Conservation (phyloP, 2,113 vertebrate genomes). For the Antidorcas marsupialis region DNA sequence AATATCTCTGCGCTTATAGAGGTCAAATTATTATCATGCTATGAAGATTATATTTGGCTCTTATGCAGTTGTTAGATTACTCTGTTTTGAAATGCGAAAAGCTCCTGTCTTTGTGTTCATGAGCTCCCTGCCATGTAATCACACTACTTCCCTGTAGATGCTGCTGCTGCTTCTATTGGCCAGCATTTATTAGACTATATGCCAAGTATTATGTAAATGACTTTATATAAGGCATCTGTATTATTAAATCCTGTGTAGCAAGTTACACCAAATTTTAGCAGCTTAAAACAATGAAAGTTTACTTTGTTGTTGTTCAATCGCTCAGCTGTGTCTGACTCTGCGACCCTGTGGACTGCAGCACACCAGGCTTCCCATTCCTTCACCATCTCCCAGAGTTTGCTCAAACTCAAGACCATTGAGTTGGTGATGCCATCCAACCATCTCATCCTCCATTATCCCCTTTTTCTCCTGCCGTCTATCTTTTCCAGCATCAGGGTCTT, state of each 20-base stretch:
- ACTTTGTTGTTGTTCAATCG: background rate
- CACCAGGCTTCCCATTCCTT: background rate
- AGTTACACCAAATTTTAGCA: background rate
- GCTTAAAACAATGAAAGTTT: background rate
- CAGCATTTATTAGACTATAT: background rate
- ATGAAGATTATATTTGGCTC: background rate
- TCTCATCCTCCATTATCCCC: background rate
- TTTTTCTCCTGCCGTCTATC: background rate
- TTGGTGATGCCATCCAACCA: background rate
- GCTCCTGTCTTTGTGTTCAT: background rate
- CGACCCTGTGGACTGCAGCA: background rate
- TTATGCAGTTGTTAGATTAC: background rate
- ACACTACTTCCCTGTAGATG: background rate
- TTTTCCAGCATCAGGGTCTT: background rate
- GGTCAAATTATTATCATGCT: background rate
- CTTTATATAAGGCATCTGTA: background rate
- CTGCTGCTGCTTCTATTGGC: background rate
- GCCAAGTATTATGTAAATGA: background rate
- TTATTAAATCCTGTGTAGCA: background rate
- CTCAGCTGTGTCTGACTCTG: background rate
- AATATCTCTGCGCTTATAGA: background rate
- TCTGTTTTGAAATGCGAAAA: background rate
- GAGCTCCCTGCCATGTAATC: background rate
- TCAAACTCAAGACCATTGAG: background rate
- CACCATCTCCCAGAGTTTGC: background rate